Evolutionary conservation across 2,888 invertebrate species (phyloP).

Genomic region (Epistrophe grossulariae): DNA sequence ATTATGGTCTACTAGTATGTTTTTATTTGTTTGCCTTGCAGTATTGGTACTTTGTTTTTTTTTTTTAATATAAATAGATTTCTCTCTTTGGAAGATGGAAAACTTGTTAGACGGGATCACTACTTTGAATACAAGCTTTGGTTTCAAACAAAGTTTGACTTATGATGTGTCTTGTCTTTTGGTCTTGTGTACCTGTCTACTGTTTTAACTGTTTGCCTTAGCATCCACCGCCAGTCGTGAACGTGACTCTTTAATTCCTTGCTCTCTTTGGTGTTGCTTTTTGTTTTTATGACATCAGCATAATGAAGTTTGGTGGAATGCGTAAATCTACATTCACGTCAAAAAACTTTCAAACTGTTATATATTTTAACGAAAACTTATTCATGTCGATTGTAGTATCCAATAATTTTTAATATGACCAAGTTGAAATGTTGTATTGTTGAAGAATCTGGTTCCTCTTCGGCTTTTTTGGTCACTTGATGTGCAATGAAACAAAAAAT

Average conservation of each 20-base stretch:
- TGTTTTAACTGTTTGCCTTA: background rate
- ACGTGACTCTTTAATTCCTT: constrained; percentile 22
- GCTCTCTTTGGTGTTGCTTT: constrained; percentile 1
- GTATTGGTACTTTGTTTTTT: background rate
- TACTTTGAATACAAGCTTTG: constrained; percentile 24
- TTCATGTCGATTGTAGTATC: too few species aligned
- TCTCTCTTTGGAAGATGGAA: constrained; percentile 41
- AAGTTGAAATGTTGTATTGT: too few species aligned
- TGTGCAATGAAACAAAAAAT: too few species aligned
- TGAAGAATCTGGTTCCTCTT: too few species aligned
- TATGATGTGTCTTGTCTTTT: constrained; percentile 15
- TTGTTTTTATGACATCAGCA: constrained; percentile 19
- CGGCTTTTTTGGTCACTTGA: too few species aligned
- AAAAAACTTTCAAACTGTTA: background rate
- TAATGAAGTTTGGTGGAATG: background rate
- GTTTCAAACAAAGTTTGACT: background rate
- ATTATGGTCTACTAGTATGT: background rate
- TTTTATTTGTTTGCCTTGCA: constrained; percentile 19
- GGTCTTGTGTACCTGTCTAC: background rate
- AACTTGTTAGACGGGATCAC: constrained; percentile 69
- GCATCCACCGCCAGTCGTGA: background rate
- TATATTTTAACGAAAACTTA: background rate
- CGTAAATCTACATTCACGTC: background rate
- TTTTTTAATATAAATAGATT: background rate
- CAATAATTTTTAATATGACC: too few species aligned